A percentile compares a stretch with the other conserved stretches of the same genome.
Evolutionary conservation across 2,888 invertebrate genomes (phyloP).

Genomic region (Lycaena phlaeas): DNA sequence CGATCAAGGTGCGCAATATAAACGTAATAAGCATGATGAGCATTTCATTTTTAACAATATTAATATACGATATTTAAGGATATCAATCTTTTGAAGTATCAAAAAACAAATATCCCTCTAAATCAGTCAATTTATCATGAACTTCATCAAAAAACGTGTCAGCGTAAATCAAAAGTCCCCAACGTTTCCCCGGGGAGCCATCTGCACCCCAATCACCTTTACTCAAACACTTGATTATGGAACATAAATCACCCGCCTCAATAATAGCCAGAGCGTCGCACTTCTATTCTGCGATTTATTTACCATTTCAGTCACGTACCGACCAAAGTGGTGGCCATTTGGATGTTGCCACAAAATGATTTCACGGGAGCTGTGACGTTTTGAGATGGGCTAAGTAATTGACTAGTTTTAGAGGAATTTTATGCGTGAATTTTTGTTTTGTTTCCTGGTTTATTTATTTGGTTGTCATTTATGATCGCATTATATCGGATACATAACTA

Average conservation of each 20-base stretch:
- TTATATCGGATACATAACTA: too few relatives aligned
- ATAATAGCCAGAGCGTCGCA: slow-evolving; percentile 42
- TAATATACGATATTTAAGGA: too few relatives aligned
- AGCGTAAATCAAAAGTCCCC: slow-evolving; percentile 7
- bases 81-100: too few relatives aligned
- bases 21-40: too few relatives aligned
- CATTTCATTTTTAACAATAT: too few relatives aligned
- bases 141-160: slow-evolving; percentile 8
- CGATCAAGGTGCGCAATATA: too few relatives aligned
- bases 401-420: slow-evolving; percentile 23
- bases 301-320: slow-evolving; percentile 57
- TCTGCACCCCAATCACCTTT: slow-evolving; percentile 11
- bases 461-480: too few relatives aligned
- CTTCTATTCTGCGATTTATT: slow-evolving; percentile 47
- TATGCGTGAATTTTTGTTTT: too few relatives aligned
- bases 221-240: slow-evolving; percentile 26
- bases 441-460: too few relatives aligned
- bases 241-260: slow-evolving; percentile 29
- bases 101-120: too few relatives aligned
- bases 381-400: slow-evolving; percentile 51
- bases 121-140: not conserved
- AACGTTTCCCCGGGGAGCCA: not conserved
- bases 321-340: slow-evolving; percentile 51
- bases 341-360: slow-evolving; percentile 41
- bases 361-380: slow-evolving; percentile 34